Evolutionary conservation across 2,797 vertebrate species (phyloP).

Genomic region (Mus spretus): DNA sequence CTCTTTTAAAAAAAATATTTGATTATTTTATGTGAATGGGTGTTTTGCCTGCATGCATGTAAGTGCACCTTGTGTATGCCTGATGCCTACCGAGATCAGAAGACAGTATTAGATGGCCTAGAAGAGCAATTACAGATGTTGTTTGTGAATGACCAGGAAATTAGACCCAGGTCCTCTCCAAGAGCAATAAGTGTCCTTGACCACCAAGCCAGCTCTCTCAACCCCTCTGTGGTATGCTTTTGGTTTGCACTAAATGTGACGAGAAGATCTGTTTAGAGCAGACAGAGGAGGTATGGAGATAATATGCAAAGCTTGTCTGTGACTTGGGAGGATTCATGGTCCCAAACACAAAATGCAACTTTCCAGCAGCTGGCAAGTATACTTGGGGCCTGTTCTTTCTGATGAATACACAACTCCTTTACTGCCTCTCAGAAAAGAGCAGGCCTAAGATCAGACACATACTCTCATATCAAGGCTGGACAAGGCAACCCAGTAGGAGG

Average conservation of each 20-base stretch:
- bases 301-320: neutral
- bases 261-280: neutral
- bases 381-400: neutral
- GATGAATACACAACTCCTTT: neutral
- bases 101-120: neutral
- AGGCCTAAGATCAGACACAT: neutral
- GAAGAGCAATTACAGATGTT: neutral
- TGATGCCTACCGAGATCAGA: neutral
- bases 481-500: neutral
- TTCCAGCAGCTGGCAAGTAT: slow-evolving; percentile 30
- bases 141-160: neutral
- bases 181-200: neutral
- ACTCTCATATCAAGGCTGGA: neutral
- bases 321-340: neutral
- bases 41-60: neutral
- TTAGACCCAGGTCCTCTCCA: neutral
- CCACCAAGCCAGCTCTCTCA: neutral
- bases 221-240: neutral
- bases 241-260: neutral
- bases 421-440: neutral
- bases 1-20: neutral
- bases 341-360: neutral
- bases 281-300: neutral
- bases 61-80: neutral
- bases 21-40: neutral